Evolutionary conservation across 1,140 invertebrate genomes (phyloP).

Genomic region (Pectinophora gossypiella): DNA sequence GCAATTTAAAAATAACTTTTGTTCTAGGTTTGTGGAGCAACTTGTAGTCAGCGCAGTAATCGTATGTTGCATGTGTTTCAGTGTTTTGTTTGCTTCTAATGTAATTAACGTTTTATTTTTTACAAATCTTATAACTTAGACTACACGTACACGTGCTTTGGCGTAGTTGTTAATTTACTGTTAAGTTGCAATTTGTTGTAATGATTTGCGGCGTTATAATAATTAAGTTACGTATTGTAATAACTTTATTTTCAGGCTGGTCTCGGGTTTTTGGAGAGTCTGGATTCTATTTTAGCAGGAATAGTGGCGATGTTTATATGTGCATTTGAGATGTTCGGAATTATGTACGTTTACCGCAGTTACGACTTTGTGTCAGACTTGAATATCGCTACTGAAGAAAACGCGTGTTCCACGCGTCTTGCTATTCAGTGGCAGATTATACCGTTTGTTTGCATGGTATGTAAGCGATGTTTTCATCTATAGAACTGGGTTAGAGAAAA

Average conservation of each 20-base stretch:
- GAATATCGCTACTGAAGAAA: constrained; percentile 57
- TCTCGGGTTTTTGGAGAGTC: constrained; percentile 45
- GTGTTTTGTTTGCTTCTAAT: constrained; percentile 40
- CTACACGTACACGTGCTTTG: too few species aligned
- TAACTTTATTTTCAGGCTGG: too few species aligned
- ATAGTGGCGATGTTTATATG: constrained; percentile 42
- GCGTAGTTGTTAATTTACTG: too few species aligned
- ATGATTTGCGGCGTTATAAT: too few species aligned
- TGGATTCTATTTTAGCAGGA: constrained; percentile 46
- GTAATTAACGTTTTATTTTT: too few species aligned
- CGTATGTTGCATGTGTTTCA: constrained; percentile 40
- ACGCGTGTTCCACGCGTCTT: constrained; percentile 44
- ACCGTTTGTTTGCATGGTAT: constrained; percentile 44
- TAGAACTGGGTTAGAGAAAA: too few species aligned
- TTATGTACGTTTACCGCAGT: constrained; percentile 51
- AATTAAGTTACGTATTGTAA: too few species aligned
- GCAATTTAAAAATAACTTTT: too few species aligned
- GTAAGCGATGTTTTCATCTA: constrained; percentile 13
- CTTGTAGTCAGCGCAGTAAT: constrained; percentile 38
- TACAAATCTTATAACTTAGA: too few species aligned
- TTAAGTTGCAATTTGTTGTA: too few species aligned
- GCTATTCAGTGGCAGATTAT: constrained; percentile 48
- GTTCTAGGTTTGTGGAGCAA: constrained; percentile 48
- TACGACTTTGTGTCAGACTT: constrained; percentile 58
- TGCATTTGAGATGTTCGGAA: constrained; percentile 37